Percentiles rank a stretch among this genome's conserved stretches.
phyloP scores from a whole-genome alignment of 2,113 vertebrate genomes.

The Perognathus longimembris region DNA sequence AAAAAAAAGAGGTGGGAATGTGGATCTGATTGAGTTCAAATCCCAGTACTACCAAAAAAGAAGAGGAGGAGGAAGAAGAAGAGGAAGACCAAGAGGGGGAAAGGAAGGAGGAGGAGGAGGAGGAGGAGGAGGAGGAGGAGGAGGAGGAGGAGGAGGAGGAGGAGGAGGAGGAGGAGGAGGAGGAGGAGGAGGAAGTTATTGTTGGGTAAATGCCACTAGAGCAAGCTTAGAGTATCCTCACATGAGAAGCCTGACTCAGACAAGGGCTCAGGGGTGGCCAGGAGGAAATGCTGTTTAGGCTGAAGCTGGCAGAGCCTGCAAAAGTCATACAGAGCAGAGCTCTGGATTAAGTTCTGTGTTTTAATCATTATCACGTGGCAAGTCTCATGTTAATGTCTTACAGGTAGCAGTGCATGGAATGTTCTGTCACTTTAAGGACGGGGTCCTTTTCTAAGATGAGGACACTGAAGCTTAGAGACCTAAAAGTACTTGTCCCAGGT shows the following conservation, averaged over 20 bases:
- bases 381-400: not conserved
- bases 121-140: too few relatives aligned
- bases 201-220: not conserved
- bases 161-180: too few relatives aligned
- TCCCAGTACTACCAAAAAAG: too few relatives aligned
- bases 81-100: too few relatives aligned
- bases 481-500: not conserved
- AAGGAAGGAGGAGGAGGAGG: too few relatives aligned
- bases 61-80: too few relatives aligned
- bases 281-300: not conserved
- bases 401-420: not conserved
- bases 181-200: too few relatives aligned
- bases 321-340: not conserved
- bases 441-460: not conserved
- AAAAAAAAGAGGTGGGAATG: too few relatives aligned
- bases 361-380: not conserved
- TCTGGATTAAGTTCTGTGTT: not conserved
- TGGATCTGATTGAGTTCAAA: too few relatives aligned
- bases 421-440: not conserved
- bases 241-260: not conserved
- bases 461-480: not conserved
- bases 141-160: too few relatives aligned
- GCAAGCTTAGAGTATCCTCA: not conserved
- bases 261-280: not conserved
- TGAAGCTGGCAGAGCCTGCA: not conserved